phyloP scores from a whole-genome alignment of 2,888 invertebrate genomes.

The Heliconius erato region DNA sequence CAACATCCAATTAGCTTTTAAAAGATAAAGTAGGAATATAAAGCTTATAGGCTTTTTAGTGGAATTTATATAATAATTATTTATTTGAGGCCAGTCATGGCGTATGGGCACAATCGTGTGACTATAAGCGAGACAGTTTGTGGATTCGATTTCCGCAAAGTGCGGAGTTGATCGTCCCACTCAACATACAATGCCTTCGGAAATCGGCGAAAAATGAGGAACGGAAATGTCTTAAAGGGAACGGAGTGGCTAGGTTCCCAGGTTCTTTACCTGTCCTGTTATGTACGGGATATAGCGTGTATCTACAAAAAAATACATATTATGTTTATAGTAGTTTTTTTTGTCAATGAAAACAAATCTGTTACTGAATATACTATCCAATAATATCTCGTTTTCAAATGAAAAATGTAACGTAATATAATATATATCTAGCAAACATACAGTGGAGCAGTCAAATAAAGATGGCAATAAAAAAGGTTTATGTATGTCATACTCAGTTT shows the following conservation, averaged over 20 bases:
- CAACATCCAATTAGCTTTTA: background rate
- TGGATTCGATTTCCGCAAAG: too few species aligned
- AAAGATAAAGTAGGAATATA: background rate
- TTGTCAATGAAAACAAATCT: too few species aligned
- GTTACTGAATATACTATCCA: background rate
- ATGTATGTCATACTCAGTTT: slow-evolving; percentile 33
- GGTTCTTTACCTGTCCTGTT: too few species aligned
- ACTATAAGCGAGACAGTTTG: too few species aligned
- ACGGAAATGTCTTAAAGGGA: too few species aligned
- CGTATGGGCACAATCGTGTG: background rate
- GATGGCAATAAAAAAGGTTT: slow-evolving; percentile 32
- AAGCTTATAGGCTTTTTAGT: background rate
- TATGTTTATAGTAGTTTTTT: too few species aligned
- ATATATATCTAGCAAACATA: background rate
- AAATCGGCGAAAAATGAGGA: too few species aligned
- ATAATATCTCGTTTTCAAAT: background rate
- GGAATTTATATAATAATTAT: background rate
- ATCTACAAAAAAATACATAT: too few species aligned
- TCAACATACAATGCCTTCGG: too few species aligned
- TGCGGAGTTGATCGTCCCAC: too few species aligned
- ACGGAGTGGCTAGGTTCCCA: too few species aligned
- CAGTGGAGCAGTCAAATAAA: slow-evolving; percentile 8
- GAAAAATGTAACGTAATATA: slow-evolving; percentile 4
- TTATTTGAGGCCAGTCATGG: background rate
- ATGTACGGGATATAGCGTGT: too few species aligned